Conservation (phyloP, 37 sponge, comb jelly and placozoan species). For the Ephydatia muelleri region DNA sequence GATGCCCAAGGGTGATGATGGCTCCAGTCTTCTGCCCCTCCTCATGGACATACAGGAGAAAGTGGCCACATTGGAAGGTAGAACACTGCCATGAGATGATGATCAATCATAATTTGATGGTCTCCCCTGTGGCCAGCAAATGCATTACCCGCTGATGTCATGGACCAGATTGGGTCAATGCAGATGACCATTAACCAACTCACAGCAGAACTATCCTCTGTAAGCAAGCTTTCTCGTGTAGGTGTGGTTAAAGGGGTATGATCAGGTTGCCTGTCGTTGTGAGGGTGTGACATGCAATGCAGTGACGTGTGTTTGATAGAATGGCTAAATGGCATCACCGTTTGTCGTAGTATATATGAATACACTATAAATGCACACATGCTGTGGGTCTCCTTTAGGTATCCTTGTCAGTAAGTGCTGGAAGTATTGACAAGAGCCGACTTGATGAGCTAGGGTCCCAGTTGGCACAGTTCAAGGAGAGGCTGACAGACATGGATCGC, state of each 20-base stretch:
- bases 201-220: conserved; percentile 56
- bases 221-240: conserved; percentile 2
- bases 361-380: not conserved
- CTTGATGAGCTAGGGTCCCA: conserved; percentile 75
- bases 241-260: not conserved
- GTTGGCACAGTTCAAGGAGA: conserved; percentile 79
- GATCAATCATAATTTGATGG: not conserved
- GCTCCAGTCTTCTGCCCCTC: conserved; percentile 60
- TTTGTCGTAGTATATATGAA: too few relatives aligned
- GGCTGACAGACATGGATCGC: conserved; percentile 79
- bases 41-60: conserved; percentile 81
- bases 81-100: not conserved
- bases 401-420: conserved; percentile 5
- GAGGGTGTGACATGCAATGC: not conserved
- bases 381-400: not conserved
- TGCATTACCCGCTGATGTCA: conserved; percentile 55
- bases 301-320: too few relatives aligned
- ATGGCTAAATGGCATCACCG: too few relatives aligned
- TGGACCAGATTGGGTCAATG: conserved; percentile 64
- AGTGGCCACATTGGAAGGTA: conserved; percentile 66
- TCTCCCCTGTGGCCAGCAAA: conserved; percentile 42
- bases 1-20: conserved; percentile 50
- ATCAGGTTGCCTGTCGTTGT: not conserved
- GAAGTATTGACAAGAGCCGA: conserved; percentile 19
- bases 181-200: conserved; percentile 58